Evolutionary conservation across 2,888 invertebrate genomes (phyloP).

Genomic region (Priocnemis perturbator): DNA sequence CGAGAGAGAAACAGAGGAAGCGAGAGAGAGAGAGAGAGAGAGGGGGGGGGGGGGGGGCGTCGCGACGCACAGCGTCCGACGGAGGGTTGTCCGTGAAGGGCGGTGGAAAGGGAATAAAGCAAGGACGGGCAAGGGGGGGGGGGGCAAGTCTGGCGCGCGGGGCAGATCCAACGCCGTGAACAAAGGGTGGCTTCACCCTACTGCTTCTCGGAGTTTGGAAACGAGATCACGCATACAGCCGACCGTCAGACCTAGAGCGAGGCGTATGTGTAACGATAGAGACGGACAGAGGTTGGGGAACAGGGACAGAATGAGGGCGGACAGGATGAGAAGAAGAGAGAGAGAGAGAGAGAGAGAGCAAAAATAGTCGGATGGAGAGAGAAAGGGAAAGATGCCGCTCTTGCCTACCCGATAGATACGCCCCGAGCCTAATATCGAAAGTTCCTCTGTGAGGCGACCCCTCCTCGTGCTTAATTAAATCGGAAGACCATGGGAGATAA

Average conservation of each 20-base stretch:
- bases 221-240: conserved; percentile 53
- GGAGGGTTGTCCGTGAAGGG: conserved; percentile 52
- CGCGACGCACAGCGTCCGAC: conserved; percentile 76
- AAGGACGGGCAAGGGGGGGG: too few relatives aligned
- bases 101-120: conserved; percentile 20
- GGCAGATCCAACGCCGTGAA: conserved; percentile 65
- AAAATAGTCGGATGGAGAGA: neutral
- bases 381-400: conserved; percentile 4
- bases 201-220: conserved; percentile 47
- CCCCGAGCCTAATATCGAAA: conserved; percentile 60
- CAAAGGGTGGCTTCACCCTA: conserved; percentile 57
- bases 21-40: conserved; percentile 32
- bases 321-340: too few relatives aligned
- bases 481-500: conserved; percentile 59
- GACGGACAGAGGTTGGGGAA: too few relatives aligned
- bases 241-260: conserved; percentile 13
- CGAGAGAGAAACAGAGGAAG: conserved; percentile 24
- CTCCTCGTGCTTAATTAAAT: conserved; percentile 63
- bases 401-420: conserved; percentile 54
- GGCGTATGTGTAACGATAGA: conserved; percentile 14
- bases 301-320: neutral
- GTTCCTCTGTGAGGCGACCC: conserved; percentile 45
- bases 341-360: too few relatives aligned
- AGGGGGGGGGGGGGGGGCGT: conserved; percentile 74
- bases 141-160: conserved; percentile 51